These are phyloP conservation scores for Euproctis similis DNA, from an alignment of 2,888 invertebrate species.

Conservation along the genomic window DNA sequence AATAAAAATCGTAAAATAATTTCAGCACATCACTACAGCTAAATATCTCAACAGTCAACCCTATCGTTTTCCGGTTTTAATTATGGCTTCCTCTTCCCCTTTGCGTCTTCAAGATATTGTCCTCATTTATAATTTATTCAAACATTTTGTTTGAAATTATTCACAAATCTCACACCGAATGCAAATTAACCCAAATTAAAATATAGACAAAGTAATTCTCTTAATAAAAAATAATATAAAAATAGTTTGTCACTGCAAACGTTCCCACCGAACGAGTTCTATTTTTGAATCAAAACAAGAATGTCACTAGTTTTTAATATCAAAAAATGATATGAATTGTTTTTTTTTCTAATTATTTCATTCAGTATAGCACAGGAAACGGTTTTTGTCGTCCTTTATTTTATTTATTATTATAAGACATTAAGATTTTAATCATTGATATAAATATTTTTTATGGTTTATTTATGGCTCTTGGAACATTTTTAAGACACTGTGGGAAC, in stretches of 20 bases:
- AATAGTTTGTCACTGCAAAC: constrained; percentile 49
- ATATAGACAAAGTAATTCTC: constrained; percentile 56
- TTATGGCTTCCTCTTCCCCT: constrained; percentile 62
- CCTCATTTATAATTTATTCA: constrained; percentile 61
- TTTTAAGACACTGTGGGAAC: not conserved
- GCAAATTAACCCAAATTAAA: constrained; percentile 60
- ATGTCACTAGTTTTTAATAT: constrained; percentile 25
- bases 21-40: too few relatives aligned
- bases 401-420: constrained; percentile 11
- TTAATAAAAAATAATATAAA: too few relatives aligned
- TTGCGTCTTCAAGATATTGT: constrained; percentile 62
- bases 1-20: too few relatives aligned
- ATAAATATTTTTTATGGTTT: not conserved
- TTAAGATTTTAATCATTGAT: constrained; percentile 2
- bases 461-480: not conserved
- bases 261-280: constrained; percentile 57
- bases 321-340: constrained; percentile 24
- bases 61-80: constrained; percentile 54
- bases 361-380: constrained; percentile 11
- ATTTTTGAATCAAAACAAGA: constrained; percentile 24
- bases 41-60: constrained; percentile 33
- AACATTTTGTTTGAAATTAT: constrained; percentile 57
- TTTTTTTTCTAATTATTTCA: constrained; percentile 11
- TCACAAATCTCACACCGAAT: constrained; percentile 45
- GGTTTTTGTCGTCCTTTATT: constrained; percentile 19